Evolutionary conservation across 2,888 invertebrate genomes (phyloP).

Genomic region (Pterostichus madidus): DNA sequence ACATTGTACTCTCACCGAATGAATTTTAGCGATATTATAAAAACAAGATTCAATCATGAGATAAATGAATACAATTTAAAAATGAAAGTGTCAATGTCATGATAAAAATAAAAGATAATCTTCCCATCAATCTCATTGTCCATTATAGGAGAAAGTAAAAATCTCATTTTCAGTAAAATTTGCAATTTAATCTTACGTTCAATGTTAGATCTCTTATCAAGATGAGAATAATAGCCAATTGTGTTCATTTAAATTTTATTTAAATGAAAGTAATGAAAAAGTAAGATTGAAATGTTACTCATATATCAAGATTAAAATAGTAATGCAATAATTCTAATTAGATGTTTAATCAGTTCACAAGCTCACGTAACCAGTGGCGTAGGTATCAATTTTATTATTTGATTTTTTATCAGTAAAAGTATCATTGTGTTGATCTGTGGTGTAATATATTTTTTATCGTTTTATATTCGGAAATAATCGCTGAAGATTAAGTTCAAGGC

Average conservation of each 20-base stretch:
- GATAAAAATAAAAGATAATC: not conserved
- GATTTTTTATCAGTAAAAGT: too few species aligned
- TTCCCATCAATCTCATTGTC: not conserved
- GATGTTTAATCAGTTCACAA: too few species aligned
- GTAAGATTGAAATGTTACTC: too few species aligned
- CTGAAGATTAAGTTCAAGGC: constrained; percentile 32
- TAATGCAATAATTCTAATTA: too few species aligned
- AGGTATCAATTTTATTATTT: too few species aligned
- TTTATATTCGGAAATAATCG: not conserved
- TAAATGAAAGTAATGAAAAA: too few species aligned
- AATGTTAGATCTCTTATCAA: not conserved
- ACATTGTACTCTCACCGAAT: not conserved
- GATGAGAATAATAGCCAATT: not conserved
- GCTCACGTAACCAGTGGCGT: too few species aligned
- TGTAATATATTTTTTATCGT: too few species aligned
- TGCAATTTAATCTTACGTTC: not conserved
- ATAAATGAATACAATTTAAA: constrained; percentile 20
- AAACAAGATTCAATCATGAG: not conserved
- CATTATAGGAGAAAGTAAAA: constrained; percentile 32
- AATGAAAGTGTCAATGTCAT: constrained; percentile 7
- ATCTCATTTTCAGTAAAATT: constrained; percentile 18
- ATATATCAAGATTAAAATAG: too few species aligned
- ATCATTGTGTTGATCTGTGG: too few species aligned
- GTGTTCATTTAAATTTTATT: not conserved
- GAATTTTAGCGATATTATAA: too few species aligned